A percentile compares a stretch with the other conserved stretches of the same genome.
Conservation (phyloP, 2,888 invertebrate genomes). For the Oxytorus armatus region DNA sequence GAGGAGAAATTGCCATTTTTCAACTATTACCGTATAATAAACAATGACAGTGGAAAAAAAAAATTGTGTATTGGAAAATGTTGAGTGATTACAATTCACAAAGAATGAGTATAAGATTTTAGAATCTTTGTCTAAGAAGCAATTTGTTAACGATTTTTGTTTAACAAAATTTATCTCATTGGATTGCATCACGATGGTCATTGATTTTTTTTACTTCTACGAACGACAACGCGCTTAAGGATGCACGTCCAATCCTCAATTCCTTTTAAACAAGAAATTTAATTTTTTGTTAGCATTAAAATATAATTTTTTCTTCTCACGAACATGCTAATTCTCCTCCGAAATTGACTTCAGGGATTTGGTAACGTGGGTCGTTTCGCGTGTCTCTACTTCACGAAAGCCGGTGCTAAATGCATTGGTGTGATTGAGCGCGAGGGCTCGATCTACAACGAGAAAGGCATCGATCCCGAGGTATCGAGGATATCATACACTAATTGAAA, state of each 20-base stretch:
- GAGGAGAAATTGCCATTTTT: too few species aligned
- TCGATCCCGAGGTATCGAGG: constrained; percentile 93
- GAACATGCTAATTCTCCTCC: background rate
- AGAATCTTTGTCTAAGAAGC: too few species aligned
- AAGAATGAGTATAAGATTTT: too few species aligned
- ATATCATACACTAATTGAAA: background rate
- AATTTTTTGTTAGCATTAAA: background rate
- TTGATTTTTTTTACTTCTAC: too few species aligned
- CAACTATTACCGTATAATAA: too few species aligned
- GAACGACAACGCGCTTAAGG: too few species aligned
- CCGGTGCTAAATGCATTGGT: constrained; percentile 96
- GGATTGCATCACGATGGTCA: too few species aligned
- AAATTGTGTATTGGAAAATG: background rate
- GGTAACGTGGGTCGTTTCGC: constrained; percentile 99
- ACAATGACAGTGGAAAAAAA: too few species aligned
- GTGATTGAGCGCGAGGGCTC: constrained; percentile 95
- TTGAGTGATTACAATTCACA: background rate
- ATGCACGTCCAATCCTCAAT: too few species aligned
- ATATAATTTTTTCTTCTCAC: background rate
- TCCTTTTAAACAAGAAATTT: too few species aligned
- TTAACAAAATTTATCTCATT: too few species aligned
- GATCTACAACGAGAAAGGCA: constrained; percentile 95
- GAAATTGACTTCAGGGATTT: constrained; percentile 89
- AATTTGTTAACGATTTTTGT: too few species aligned
- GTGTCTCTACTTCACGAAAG: constrained; percentile 95